phyloP scores from a whole-genome alignment of 2,888 invertebrate species.

The Napeogenes inachia region DNA sequence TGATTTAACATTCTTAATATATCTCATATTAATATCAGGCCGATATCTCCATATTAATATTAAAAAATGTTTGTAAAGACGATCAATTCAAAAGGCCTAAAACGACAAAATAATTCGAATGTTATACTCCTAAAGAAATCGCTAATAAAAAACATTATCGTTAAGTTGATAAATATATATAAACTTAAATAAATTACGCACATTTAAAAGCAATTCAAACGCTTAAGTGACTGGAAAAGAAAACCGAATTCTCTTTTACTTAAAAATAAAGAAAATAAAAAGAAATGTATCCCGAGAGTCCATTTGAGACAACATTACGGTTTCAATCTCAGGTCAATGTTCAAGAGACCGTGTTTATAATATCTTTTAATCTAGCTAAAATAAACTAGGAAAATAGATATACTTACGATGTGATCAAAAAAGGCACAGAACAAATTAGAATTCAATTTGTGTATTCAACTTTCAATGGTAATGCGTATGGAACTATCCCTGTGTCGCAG shows the following conservation, averaged over 20 bases:
- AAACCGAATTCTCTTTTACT: background rate
- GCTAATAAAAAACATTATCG: background rate
- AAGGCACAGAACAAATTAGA: no score
- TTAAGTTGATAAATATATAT: background rate
- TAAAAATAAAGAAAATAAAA: constrained; percentile 17
- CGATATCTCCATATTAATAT: no score
- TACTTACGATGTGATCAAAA: background rate
- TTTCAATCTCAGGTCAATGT: constrained; percentile 27
- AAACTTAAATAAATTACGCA: background rate
- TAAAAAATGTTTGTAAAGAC: no score
- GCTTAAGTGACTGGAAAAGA: constrained; percentile 1
- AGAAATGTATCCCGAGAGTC: constrained; percentile 16
- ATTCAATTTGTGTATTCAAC: no score
- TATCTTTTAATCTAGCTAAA: constrained; percentile 23
- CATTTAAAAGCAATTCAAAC: constrained; percentile 1
- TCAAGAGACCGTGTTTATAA: constrained; percentile 24
- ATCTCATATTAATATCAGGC: no score
- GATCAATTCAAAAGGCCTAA: no score
- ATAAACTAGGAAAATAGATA: constrained; percentile 6
- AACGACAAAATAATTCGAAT: no score
- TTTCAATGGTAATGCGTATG: no score
- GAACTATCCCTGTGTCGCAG: no score
- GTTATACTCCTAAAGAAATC: no score
- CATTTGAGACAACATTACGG: constrained; percentile 22
- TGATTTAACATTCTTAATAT: no score